Percentiles rank a stretch among this genome's conserved stretches.
Evolutionary conservation across 2,888 invertebrate species (phyloP).

Genomic region (Diplazon laetatorius): DNA sequence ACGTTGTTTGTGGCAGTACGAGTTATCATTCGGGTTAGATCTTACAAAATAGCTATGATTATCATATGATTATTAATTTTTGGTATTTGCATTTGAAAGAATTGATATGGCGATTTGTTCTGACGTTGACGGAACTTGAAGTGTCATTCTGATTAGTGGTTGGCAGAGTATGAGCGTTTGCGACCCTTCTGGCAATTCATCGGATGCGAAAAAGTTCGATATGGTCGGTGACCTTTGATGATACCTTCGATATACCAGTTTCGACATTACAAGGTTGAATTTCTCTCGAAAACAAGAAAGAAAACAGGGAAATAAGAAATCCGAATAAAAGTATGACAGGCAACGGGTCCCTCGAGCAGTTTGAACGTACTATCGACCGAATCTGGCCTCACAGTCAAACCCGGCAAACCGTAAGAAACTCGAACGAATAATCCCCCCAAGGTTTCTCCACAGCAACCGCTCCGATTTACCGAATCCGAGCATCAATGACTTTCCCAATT

Average conservation of each 20-base stretch:
- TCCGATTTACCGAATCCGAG: slow-evolving; percentile 30
- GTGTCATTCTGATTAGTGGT: neutral
- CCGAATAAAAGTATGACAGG: neutral
- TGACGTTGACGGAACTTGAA: no score
- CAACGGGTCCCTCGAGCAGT: neutral
- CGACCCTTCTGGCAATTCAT: slow-evolving; percentile 2
- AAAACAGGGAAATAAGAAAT: neutral
- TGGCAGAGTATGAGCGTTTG: neutral
- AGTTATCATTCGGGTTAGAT: neutral
- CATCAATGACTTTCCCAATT: slow-evolving; percentile 34
- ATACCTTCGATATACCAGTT: slow-evolving; percentile 17
- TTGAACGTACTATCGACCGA: slow-evolving; percentile 19
- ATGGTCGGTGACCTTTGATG: neutral
- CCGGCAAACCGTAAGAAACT: slow-evolving; percentile 12
- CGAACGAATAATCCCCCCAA: slow-evolving; percentile 16
- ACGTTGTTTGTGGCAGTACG: neutral
- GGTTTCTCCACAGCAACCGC: slow-evolving; percentile 10
- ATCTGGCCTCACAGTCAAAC: slow-evolving; percentile 8
- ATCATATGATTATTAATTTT: neutral
- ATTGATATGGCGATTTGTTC: neutral
- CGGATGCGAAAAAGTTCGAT: slow-evolving; percentile 13
- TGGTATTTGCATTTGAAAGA: neutral
- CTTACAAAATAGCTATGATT: neutral
- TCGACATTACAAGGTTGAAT: slow-evolving; percentile 27
- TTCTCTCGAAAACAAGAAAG: neutral